Conservation (phyloP, 2,113 vertebrate genomes). For the Madoqua kirkii region DNA sequence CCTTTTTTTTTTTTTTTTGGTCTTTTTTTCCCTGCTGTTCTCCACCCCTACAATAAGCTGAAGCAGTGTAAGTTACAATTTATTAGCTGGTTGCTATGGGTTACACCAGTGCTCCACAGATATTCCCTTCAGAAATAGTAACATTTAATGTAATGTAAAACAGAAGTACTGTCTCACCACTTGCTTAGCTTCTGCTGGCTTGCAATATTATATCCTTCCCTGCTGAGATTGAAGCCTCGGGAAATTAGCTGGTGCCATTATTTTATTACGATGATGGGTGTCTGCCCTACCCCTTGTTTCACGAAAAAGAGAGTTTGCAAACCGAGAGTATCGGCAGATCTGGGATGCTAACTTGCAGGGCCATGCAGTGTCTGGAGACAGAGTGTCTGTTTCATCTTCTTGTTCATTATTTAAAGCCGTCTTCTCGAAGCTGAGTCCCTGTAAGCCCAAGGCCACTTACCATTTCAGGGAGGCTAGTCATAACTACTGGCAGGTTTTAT, state of each 20-base stretch:
- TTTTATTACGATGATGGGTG: conserved; percentile 41
- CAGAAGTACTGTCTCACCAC: conserved; percentile 60
- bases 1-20: conserved; percentile 13
- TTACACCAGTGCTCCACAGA: conserved; percentile 72
- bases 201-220: conserved; percentile 67
- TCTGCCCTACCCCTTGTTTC: neutral
- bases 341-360: neutral
- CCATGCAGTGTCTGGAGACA: fast-evolving
- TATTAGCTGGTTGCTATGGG: conserved; percentile 84
- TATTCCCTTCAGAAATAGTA: conserved; percentile 81
- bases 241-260: conserved; percentile 64
- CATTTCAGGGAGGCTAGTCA: neutral
- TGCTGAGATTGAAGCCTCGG: conserved; percentile 56
- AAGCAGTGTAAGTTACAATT: conserved; percentile 62
- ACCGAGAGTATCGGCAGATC: neutral
- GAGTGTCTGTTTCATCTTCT: neutral
- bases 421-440: neutral
- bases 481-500: neutral
- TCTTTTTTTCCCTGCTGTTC: neutral
- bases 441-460: neutral
- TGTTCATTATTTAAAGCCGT: neutral
- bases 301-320: neutral
- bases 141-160: conserved; percentile 76
- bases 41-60: conserved; percentile 69
- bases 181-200: conserved; percentile 62